Evolutionary conservation across 2,113 vertebrate species (phyloP), one percentile per base, ranked within the genome.

Genomic region (Callospermophilus lateralis): DNA sequence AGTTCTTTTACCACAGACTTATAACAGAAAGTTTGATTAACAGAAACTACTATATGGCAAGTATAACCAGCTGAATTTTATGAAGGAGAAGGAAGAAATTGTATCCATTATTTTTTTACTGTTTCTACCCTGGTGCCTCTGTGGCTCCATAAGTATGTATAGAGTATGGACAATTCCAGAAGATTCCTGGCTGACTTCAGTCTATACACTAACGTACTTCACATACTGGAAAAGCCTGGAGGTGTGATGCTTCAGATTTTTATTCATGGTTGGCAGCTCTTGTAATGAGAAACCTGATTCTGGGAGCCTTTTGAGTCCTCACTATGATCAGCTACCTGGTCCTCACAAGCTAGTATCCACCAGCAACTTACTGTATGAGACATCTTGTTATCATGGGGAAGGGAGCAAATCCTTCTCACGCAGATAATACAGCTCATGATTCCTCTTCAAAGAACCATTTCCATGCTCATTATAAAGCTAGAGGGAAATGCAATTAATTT

Each of bases 21-120:
- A 79, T 68, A 78, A 70, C 15, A 83, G 39, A 42, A 91, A 89
- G 48, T 74, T 53, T 84, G 32, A 84, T 79, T n/a, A 90, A 77
- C 24, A 73, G 51, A 79, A 92, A 90, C 73, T 58, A 58, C 16
- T 48, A 8, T 70, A 73, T 26, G 42, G 11, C 1, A 94, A 87
- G 51, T 72, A 42, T 78, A 63, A 15, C 48, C 53, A 32, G 28
- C 17, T 48, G 34, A 85, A 7, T 53, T 90, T 39, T 32, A 45
- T 6, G 58, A 17, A 84, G 32, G n/a, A 45, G 15, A 19, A 6
- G n/a, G 58, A 77, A 39, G 34, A 80, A 37, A 89, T 28, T 0
- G 6, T n/a, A n/a, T 83, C 11, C 8, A 20, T 34, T n/a, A 45
- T 84, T 96, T 93, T n/a, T 8, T 2, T 1, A 79, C 42, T 85